phyloP scores from a whole-genome alignment of 1,140 invertebrate genomes.

The Hylaeus volcanicus region DNA sequence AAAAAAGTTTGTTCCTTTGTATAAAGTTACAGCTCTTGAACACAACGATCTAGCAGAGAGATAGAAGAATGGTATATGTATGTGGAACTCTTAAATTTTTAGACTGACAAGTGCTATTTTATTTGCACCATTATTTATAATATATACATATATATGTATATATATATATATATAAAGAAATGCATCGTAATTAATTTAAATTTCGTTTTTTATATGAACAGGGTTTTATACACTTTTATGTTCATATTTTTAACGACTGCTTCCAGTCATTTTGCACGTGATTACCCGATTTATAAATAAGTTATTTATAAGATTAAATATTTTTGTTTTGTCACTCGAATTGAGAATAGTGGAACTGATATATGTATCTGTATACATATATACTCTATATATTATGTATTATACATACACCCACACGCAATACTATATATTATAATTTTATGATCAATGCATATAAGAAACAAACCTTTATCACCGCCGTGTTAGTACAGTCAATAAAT shows the following conservation, averaged over 20 bases:
- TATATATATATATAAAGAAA: conserved; percentile 20
- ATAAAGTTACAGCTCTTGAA: conserved; percentile 22
- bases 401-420: conserved; percentile 46
- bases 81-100: conserved; percentile 21
- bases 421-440: conserved; percentile 49
- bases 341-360: conserved; percentile 35
- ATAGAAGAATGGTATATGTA: conserved; percentile 17
- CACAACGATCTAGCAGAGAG: conserved; percentile 25
- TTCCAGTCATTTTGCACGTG: conserved; percentile 26
- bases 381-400: conserved; percentile 37
- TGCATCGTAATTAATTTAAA: conserved; percentile 32
- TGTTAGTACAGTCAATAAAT: conserved; percentile 52
- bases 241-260: conserved; percentile 18
- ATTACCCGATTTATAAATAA: conserved; percentile 50
- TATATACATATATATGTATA: conserved; percentile 13
- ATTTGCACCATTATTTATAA: conserved; percentile 19
- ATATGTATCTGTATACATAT: conserved; percentile 39
- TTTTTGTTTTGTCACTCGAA: conserved; percentile 38
- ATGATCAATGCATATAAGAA: conserved; percentile 47
- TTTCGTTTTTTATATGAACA: conserved; percentile 28
- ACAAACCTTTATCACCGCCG: conserved; percentile 39
- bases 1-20: conserved; percentile 8
- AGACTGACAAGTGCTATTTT: conserved; percentile 9
- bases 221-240: conserved; percentile 23
- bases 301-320: conserved; percentile 51